phyloP scores from a whole-genome alignment of 35 echinoderm and acorn worm genomes.

The Diadema setosum region DNA sequence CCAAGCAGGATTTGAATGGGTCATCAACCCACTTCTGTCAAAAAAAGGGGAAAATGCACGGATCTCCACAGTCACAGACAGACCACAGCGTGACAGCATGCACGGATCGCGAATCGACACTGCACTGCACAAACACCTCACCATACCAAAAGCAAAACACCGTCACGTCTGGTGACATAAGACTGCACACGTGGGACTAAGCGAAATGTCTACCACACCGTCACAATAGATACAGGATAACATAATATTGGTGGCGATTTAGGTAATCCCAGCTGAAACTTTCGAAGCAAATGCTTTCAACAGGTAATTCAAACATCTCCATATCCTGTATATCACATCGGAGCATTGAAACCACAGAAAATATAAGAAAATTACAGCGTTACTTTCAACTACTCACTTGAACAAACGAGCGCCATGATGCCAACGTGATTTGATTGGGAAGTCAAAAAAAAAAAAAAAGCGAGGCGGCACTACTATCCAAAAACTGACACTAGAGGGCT shows the following conservation, averaged over 20 bases:
- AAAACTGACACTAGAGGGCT: background rate
- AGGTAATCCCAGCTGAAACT: background rate
- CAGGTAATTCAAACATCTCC: background rate
- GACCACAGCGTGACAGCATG: too few species aligned
- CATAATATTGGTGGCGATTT: background rate
- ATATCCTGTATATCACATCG: background rate
- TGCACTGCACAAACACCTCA: too few species aligned
- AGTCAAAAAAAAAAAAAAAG: too few species aligned
- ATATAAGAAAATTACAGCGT: background rate
- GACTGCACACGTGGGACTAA: too few species aligned
- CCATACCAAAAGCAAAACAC: too few species aligned
- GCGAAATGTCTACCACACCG: background rate
- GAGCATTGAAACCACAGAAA: background rate
- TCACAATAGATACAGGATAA: background rate
- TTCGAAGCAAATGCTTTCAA: background rate
- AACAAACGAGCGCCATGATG: conserved; percentile 24
- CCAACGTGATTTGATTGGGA: too few species aligned
- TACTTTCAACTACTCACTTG: conserved; percentile 1
- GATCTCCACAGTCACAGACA: too few species aligned
- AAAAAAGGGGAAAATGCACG: too few species aligned
- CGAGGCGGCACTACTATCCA: background rate
- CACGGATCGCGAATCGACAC: too few species aligned
- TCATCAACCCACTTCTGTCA: too few species aligned
- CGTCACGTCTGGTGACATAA: too few species aligned
- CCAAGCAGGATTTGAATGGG: too few species aligned